phyloP scores from a whole-genome alignment of 2,888 invertebrate genomes.

The Drosophila meridiana region DNA sequence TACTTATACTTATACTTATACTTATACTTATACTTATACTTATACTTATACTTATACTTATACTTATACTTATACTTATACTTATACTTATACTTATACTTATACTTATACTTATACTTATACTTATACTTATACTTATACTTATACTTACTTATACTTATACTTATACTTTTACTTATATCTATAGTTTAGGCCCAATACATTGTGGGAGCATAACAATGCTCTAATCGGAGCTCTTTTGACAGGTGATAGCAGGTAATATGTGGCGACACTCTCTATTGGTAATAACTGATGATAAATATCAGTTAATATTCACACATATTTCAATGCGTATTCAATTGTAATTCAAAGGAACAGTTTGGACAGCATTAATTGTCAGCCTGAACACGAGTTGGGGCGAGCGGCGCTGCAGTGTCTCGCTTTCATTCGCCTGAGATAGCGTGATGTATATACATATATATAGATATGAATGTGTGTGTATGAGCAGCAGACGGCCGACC shows the following conservation, averaged over 20 bases:
- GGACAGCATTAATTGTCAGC: conserved; percentile 23
- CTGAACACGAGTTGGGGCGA: not conserved
- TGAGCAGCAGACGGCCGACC: conserved; percentile 6
- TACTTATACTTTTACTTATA: not conserved
- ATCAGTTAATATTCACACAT: conserved; percentile 13
- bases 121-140: conserved; percentile 5
- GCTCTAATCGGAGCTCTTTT: not conserved
- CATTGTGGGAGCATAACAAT: not conserved
- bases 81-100: conserved; percentile 6
- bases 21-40: not conserved
- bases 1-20: not conserved
- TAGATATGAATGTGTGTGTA: conserved; percentile 1
- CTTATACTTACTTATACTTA: conserved; percentile 5
- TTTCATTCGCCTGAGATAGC: conserved; percentile 14
- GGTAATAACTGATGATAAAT: not conserved
- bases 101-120: conserved; percentile 1
- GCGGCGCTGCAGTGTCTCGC: not conserved
- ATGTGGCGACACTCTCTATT: not conserved
- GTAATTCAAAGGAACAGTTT: conserved; percentile 18
- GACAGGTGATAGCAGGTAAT: conserved; percentile 4
- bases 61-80: conserved; percentile 4
- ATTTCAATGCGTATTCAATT: conserved; percentile 23
- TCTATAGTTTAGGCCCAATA: not conserved
- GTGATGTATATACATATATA: not conserved
- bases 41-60: not conserved